These are phyloP conservation scores for Paedocypris sp. DNA, from an alignment of 2,113 vertebrate species.

Conservation along the genomic window DNA sequence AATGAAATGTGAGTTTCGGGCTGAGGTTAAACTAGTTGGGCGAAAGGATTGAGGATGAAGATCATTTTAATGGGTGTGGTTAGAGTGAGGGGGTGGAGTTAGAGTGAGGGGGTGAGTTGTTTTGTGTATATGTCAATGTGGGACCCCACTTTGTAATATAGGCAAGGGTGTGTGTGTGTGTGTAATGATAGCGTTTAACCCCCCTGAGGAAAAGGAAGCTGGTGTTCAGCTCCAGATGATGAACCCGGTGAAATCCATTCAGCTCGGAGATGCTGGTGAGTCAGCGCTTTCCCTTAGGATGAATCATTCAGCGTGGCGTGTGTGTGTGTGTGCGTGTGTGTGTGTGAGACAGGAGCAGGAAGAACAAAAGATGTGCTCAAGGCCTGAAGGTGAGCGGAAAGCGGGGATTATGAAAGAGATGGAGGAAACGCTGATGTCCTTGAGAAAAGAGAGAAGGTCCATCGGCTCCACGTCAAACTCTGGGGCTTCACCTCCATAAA, in stretches of 20 bases:
- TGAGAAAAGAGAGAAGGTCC: conserved; percentile 29
- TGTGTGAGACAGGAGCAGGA: background rate
- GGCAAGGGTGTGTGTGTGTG: background rate
- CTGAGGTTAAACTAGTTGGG: too few species aligned
- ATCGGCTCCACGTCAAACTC: too few species aligned
- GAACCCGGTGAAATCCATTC: conserved; percentile 21
- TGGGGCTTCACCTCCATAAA: conserved; percentile 1
- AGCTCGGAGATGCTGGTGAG: conserved; percentile 40
- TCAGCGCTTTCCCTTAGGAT: conserved; percentile 53
- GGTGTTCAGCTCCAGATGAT: background rate
- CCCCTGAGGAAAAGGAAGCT: background rate
- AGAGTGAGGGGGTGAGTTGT: too few species aligned
- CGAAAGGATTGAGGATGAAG: too few species aligned
- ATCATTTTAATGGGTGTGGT: too few species aligned
- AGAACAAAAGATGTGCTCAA: conserved; percentile 1
- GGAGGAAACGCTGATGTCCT: conserved; percentile 10
- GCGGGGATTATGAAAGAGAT: background rate
- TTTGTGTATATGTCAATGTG: too few species aligned
- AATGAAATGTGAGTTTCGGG: too few species aligned
- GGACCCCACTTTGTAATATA: background rate
- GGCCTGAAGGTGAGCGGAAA: conserved; percentile 6
- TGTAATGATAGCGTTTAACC: too few species aligned
- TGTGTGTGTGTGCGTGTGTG: conserved; percentile 21
- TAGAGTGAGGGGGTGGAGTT: too few species aligned
- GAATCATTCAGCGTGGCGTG: conserved; percentile 60